Evolutionary conservation across 1,140 invertebrate genomes (phyloP).

Genomic region (Cotesia vestalis): DNA sequence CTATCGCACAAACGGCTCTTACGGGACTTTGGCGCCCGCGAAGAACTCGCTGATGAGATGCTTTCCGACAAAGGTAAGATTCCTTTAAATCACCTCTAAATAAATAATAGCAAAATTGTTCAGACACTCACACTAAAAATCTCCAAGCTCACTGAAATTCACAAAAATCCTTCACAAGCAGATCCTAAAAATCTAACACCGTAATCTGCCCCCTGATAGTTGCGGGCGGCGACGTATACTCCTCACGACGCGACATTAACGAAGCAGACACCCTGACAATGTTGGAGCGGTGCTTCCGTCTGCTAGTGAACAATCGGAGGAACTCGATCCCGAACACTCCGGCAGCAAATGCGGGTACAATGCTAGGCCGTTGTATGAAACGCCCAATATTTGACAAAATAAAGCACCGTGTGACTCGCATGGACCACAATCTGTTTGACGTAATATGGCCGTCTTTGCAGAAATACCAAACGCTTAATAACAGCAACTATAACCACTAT

Average conservation of each 20-base stretch:
- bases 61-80: conserved; percentile 78
- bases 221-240: conserved; percentile 72
- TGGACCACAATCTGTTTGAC: conserved; percentile 83
- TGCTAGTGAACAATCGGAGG: conserved; percentile 70
- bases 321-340: conserved; percentile 68
- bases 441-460: conserved; percentile 83
- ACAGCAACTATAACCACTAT: not conserved
- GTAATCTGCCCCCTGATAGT: conserved; percentile 60
- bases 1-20: conserved; percentile 76
- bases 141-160: no score
- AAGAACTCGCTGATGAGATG: conserved; percentile 73
- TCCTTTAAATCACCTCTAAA: not conserved
- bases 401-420: conserved; percentile 75
- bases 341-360: conserved; percentile 67
- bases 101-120: conserved; percentile 29
- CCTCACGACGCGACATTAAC: conserved; percentile 74
- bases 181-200: no score
- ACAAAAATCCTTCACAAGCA: no score
- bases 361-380: conserved; percentile 74
- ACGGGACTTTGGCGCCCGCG: conserved; percentile 75
- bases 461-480: conserved; percentile 67
- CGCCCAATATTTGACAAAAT: conserved; percentile 74
- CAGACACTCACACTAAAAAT: no score
- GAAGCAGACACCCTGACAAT: conserved; percentile 75
- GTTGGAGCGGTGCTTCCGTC: conserved; percentile 76